A percentile compares a stretch with the other conserved stretches of the same genome.
Evolutionary conservation across 2,113 vertebrate species (phyloP).

Genomic region (Oenanthe oenanthe): DNA sequence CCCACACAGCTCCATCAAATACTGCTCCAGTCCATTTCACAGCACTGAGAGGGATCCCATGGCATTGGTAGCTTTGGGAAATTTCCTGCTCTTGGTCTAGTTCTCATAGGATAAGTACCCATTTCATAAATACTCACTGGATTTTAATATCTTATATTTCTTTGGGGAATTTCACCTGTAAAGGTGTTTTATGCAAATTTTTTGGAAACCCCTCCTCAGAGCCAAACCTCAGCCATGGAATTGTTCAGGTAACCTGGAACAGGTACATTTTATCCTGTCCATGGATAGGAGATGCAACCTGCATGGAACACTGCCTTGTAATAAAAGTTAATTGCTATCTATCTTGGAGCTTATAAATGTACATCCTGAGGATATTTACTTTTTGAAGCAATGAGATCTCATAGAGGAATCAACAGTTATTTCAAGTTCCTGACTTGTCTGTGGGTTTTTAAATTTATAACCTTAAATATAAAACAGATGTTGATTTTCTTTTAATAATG

Average conservation of each 20-base stretch:
- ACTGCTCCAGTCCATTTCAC: neutral
- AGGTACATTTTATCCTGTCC: neutral
- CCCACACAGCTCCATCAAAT: neutral
- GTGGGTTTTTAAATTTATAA: neutral
- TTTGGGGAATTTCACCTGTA: neutral
- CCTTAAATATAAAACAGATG: neutral
- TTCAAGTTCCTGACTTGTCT: neutral
- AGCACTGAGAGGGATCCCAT: neutral
- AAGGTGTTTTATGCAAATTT: neutral
- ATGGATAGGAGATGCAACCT: neutral
- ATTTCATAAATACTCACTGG: neutral
- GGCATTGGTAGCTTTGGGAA: neutral
- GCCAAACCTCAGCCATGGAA: neutral
- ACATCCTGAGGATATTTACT: constrained; percentile 24
- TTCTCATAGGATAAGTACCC: neutral
- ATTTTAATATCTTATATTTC: neutral
- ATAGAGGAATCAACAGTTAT: neutral
- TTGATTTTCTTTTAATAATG: neutral
- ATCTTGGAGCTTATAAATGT: neutral
- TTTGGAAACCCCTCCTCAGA: neutral
- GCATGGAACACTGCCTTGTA: neutral
- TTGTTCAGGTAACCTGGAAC: neutral
- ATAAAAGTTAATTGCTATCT: neutral
- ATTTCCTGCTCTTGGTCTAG: neutral
- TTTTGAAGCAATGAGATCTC: neutral